These are phyloP conservation scores for Dryoscopus gambensis DNA, from an alignment of 2,113 vertebrate genomes.

Conservation along the genomic window DNA sequence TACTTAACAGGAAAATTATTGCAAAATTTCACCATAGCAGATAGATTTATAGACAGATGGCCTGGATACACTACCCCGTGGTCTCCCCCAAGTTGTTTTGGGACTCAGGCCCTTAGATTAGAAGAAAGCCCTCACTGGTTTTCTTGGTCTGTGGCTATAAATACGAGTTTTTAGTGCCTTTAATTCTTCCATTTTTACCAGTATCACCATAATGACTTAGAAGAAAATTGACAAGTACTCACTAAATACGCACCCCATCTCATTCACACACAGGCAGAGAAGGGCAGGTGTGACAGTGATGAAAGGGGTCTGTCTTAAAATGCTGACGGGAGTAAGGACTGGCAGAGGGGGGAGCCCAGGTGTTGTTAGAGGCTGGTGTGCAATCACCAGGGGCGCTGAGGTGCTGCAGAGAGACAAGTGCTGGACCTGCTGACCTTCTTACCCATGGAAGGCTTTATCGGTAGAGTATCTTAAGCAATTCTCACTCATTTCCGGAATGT, in stretches of 20 bases:
- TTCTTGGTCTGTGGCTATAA: not conserved
- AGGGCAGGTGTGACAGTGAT: not conserved
- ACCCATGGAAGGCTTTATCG: not conserved
- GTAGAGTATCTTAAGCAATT: not conserved
- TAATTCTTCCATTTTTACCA: not conserved
- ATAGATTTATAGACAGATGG: not conserved
- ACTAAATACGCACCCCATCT: not conserved
- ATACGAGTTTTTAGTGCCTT: not conserved
- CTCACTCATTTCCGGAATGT: not conserved
- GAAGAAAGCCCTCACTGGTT: not conserved
- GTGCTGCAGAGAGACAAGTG: not conserved
- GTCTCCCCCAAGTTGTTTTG: not conserved
- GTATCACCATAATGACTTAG: not conserved
- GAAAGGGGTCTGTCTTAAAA: not conserved
- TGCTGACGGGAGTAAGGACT: not conserved
- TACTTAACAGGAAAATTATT: not conserved
- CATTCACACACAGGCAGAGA: not conserved
- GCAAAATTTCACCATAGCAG: not conserved
- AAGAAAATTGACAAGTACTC: not conserved
- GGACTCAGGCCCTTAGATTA: not conserved
- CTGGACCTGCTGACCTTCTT: not conserved
- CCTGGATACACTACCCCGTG: not conserved
- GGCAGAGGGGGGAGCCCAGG: not conserved
- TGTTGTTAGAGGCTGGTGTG: not conserved
- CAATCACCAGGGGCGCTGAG: not conserved